Evolutionary conservation across 2,888 invertebrate species (phyloP), one percentile per base, ranked within the genome.

Genomic region (Hybos culiciformis): DNA sequence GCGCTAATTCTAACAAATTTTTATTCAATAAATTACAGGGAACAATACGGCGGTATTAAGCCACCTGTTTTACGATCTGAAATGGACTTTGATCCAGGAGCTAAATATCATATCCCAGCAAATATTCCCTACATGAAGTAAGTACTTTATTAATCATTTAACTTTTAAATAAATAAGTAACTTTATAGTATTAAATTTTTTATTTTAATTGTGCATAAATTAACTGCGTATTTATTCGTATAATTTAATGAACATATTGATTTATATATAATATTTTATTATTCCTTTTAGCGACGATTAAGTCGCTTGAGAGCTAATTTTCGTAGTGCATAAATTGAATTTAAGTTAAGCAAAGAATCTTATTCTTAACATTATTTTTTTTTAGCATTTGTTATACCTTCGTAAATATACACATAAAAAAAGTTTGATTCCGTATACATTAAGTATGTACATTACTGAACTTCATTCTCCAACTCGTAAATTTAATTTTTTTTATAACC

Each of bases 21-120:
- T 24, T 46, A 42, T 31, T 24, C 24, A 41, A 39, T 20, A 9
- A 14, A 29, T 46, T 47, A 1, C 61, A 84, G 87, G 58, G 87
- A 87, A 62, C 75, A 79, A 59, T 86, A 83, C 53, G 80, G 86
- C 48, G 90, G 90, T 5, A 77, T 87, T 45, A 86, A 87, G 53
- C 90, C 90, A 0, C 88, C 90, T 1, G 80, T 87, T 1, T 66
- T 84, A 1, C 72, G 92, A 34, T 85, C 85, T 0, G 90, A 91
- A 64, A 72, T 78, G 48, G 88, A 93, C 67, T 93, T 93, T 59
- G 93, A 93, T 61, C 80, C 91, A 39, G 93, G 91, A 4, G 80
- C 91, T 34, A 93, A 93, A 63, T 93, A 88, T 63, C 92, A 93
- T 65, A 77, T 93, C 34, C 85, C 90, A 0, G 86, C 87, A 41